Conservation (phyloP, 2,113 vertebrate species). For the Spea multiplicata region DNA sequence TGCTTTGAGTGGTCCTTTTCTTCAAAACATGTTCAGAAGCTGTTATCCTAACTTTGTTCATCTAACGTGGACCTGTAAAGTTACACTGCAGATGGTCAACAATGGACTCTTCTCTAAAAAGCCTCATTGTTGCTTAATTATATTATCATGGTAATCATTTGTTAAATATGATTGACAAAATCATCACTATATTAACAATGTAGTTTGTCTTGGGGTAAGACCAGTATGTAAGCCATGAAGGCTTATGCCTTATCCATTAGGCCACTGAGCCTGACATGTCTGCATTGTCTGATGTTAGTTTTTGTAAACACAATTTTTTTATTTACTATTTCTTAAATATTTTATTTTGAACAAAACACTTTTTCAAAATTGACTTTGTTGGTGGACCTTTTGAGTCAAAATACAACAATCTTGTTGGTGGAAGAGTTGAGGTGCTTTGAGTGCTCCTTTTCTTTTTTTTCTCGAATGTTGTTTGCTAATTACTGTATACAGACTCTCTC, state of each 20-base stretch:
- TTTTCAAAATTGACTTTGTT: not conserved
- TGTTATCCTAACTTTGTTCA: constrained; percentile 45
- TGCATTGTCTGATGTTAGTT: not conserved
- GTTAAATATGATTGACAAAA: not conserved
- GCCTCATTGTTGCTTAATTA: no score
- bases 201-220: not conserved
- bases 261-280: no score
- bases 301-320: not conserved
- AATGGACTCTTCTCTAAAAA: no score
- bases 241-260: not conserved
- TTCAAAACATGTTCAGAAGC: not conserved
- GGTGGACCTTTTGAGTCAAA: not conserved
- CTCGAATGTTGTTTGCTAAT: no score
- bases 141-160: no score
- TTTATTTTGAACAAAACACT: not conserved
- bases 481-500: no score
- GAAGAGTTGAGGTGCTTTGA: no score
- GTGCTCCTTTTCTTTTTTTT: no score
- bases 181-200: not conserved
- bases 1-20: not conserved
- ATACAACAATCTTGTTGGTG: no score
- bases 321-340: not conserved
- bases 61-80: not conserved
- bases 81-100: no score
- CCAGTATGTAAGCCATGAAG: not conserved